phyloP scores from a whole-genome alignment of 1,140 invertebrate species.

The Rhyacophila brunnea region DNA sequence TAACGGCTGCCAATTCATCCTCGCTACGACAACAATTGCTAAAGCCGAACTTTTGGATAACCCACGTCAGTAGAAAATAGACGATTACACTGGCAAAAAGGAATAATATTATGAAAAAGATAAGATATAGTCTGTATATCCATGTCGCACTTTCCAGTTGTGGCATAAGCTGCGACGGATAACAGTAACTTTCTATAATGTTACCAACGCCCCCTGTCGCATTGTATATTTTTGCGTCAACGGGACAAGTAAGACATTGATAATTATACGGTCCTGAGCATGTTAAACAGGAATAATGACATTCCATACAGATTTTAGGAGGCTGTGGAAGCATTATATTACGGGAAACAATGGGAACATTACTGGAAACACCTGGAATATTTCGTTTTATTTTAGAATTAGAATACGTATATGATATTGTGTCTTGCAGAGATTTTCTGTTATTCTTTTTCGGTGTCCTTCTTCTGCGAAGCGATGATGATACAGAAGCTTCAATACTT shows the following conservation, averaged over 20 bases:
- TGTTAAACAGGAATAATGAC: slow-evolving; percentile 60
- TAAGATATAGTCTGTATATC: slow-evolving; percentile 38
- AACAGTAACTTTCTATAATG: slow-evolving; percentile 43
- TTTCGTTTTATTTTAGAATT: neutral
- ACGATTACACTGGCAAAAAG: slow-evolving; percentile 10
- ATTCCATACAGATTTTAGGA: slow-evolving; percentile 38
- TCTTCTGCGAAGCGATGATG: slow-evolving; percentile 20
- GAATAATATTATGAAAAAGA: slow-evolving; percentile 35
- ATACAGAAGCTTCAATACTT: slow-evolving; percentile 3
- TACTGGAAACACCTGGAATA: neutral
- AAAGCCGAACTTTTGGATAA: slow-evolving; percentile 8
- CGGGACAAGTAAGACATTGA: slow-evolving; percentile 56
- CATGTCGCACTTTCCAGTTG: slow-evolving; percentile 40
- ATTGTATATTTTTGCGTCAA: slow-evolving; percentile 47
- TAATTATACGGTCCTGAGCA: slow-evolving; percentile 59
- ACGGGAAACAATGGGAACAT: neutral
- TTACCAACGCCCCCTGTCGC: slow-evolving; percentile 11
- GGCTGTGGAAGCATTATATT: slow-evolving; percentile 25
- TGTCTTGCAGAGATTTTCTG: neutral
- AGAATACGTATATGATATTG: too few relatives aligned
- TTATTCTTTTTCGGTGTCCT: neutral
- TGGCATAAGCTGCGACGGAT: slow-evolving; percentile 39
- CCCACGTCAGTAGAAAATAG: slow-evolving; percentile 21
- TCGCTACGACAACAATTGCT: neutral
- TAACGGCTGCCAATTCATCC: neutral